A percentile compares a stretch with the other conserved stretches of the same genome.
These are phyloP conservation scores for Cryptops parisi DNA, from an alignment of 2,888 invertebrate species.

Conservation along the genomic window DNA sequence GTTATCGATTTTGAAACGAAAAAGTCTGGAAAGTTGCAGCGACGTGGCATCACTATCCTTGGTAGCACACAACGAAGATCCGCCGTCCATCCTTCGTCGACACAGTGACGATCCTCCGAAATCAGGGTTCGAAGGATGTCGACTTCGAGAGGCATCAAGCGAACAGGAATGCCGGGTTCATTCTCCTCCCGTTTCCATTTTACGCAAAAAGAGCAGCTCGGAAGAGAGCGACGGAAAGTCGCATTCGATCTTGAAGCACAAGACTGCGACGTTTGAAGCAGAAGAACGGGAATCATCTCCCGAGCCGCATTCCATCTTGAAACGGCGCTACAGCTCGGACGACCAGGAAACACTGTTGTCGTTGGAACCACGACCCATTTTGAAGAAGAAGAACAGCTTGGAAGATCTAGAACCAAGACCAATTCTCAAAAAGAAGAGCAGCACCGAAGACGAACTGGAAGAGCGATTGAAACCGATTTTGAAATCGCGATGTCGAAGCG, in stretches of 20 bases:
- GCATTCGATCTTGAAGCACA: constrained; percentile 11
- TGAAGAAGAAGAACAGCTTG: constrained; percentile 10
- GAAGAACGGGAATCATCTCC: not conserved
- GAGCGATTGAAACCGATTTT: constrained; percentile 33
- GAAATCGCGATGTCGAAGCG: constrained; percentile 11
- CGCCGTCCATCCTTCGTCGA: not conserved
- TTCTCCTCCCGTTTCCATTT: constrained; percentile 7
- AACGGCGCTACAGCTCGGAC: constrained; percentile 36
- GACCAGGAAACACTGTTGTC: constrained; percentile 27
- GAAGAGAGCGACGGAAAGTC: constrained; percentile 13
- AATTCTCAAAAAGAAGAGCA: constrained; percentile 73
- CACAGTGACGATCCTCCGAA: not conserved
- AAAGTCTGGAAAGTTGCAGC: not conserved
- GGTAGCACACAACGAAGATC: not conserved
- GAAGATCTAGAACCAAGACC: constrained; percentile 38
- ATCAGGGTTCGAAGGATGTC: too few relatives aligned
- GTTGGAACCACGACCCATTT: constrained; percentile 27
- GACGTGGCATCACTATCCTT: not conserved
- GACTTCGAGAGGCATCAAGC: too few relatives aligned
- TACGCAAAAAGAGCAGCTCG: constrained; percentile 13
- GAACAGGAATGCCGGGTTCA: too few relatives aligned
- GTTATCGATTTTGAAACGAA: not conserved
- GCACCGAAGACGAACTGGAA: constrained; percentile 50
- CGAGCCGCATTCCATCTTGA: constrained; percentile 37
- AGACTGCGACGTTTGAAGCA: not conserved